Evolutionary conservation across 2,113 vertebrate species (phyloP), one percentile per base, ranked within the genome.

Genomic region (Indicator indicator): DNA sequence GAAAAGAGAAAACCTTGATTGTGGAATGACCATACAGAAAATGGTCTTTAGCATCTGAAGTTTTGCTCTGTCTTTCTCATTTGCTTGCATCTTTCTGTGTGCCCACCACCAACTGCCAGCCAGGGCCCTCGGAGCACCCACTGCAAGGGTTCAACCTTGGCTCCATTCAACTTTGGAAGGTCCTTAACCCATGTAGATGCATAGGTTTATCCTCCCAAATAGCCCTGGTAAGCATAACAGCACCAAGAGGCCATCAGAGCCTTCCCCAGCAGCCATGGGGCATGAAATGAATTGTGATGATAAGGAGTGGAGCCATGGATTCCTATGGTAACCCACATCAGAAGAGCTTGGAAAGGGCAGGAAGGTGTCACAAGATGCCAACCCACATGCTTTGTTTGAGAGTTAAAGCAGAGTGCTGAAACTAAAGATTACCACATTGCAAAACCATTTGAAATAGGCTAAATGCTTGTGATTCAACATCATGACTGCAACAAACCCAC

Each of bases 1-100:
- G 62, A 95, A 93, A 94, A 96, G 24, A 95, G 26, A 96, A 77
- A 89, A 92, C 15, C 12, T 96, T 89, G 9, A 78, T 91, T 95
- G 40, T 80, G 69, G 40, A 32, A 32, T 26, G 46, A 64, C 32
- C 1, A 1, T 44, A 19, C 8, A 60, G 38, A 78, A 95, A 95
- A 95, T 1, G 5, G 12, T 74, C 33, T 48, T 17, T 77, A 89
- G 19, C 20, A 88, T 13, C 7, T 54, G 30, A 52, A 71, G 2
- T 48, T 91, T 89, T 17, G 1, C 36, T 56, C 27, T 60, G 14
- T 27, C 40, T 10, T 74, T 80, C 52, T 72, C 1, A 44, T 75
- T 71, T 55, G 58, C 23, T 56, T 36, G 12, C 9, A 14, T 1
- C 5, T 7, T 54, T 69, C 32, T 46, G 8, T 1, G 1, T 36